These are phyloP conservation scores for Romanogobio albipinnatus DNA, from an alignment of 2,113 vertebrate species.

Conservation along the genomic window DNA sequence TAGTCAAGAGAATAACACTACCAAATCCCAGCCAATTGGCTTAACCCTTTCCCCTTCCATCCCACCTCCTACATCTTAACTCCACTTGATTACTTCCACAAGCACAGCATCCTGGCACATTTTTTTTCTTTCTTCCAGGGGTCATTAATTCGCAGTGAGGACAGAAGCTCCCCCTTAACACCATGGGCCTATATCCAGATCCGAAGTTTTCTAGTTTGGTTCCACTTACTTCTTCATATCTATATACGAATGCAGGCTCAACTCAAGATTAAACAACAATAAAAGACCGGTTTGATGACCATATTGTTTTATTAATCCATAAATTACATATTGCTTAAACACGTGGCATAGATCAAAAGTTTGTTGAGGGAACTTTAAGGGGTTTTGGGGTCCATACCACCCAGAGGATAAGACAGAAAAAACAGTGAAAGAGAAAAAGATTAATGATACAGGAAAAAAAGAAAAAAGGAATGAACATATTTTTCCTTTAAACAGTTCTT, in stretches of 20 bases:
- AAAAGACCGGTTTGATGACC: background rate
- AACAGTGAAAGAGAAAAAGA: conserved; percentile 50
- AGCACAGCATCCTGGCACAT: conserved; percentile 39
- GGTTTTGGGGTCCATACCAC: conserved; percentile 20
- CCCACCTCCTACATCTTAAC: conserved; percentile 28
- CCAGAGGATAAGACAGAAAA: background rate
- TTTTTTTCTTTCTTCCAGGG: background rate
- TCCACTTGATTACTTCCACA: conserved; percentile 49
- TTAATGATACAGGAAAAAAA: conserved; percentile 58
- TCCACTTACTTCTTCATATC: conserved; percentile 29
- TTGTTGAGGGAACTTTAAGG: conserved; percentile 57
- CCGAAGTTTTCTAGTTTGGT: background rate
- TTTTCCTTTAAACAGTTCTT: conserved; percentile 60
- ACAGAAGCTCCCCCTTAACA: conserved; percentile 43
- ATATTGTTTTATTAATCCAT: conserved; percentile 15
- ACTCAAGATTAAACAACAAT: background rate
- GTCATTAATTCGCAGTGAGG: conserved; percentile 47
- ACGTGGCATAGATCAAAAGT: conserved; percentile 45
- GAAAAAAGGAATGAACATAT: conserved; percentile 66
- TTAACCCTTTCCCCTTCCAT: conserved; percentile 26
- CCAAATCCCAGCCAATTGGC: conserved; percentile 31
- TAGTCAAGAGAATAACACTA: conserved; percentile 19
- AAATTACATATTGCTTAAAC: conserved; percentile 56
- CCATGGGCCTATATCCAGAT: conserved; percentile 20
- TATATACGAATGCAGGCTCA: background rate